phyloP scores from a whole-genome alignment of 2,797 vertebrate species.

The Acanthopagrus latus region DNA sequence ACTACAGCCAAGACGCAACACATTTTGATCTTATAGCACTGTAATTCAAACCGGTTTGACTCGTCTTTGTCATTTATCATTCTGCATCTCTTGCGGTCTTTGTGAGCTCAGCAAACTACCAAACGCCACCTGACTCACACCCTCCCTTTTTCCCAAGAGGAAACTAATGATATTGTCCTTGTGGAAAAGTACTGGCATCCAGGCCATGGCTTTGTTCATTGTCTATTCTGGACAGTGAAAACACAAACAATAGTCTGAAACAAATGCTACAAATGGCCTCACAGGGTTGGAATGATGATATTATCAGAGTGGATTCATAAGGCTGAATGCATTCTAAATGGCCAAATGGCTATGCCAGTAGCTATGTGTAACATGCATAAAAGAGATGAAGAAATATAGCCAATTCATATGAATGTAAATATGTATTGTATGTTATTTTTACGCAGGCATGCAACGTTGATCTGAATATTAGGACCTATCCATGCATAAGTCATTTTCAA shows the following conservation, averaged over 20 bases:
- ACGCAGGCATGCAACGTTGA: background rate
- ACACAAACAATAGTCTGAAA: constrained; percentile 58
- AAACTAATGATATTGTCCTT: constrained; percentile 79
- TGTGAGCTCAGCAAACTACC: constrained; percentile 17
- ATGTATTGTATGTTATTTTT: background rate
- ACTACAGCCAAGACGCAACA: constrained; percentile 1
- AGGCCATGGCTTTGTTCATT: constrained; percentile 84
- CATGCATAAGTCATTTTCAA: background rate
- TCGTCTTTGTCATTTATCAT: constrained; percentile 16
- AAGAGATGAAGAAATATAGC: background rate
- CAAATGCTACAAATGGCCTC: constrained; percentile 53
- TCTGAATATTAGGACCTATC: background rate
- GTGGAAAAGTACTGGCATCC: constrained; percentile 87
- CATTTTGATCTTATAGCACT: background rate
- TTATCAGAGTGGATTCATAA: constrained; percentile 29
- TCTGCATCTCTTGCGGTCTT: constrained; percentile 16
- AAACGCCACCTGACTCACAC: constrained; percentile 16
- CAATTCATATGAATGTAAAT: background rate
- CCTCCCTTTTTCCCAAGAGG: constrained; percentile 66
- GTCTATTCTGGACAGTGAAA: constrained; percentile 71
- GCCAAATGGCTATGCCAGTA: background rate
- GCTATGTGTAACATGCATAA: background rate
- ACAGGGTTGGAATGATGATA: constrained; percentile 29
- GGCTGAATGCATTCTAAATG: constrained; percentile 4
- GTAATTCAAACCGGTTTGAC: constrained; percentile 5